phyloP scores from a whole-genome alignment of 2,888 invertebrate genomes.

The Tachina fera region DNA sequence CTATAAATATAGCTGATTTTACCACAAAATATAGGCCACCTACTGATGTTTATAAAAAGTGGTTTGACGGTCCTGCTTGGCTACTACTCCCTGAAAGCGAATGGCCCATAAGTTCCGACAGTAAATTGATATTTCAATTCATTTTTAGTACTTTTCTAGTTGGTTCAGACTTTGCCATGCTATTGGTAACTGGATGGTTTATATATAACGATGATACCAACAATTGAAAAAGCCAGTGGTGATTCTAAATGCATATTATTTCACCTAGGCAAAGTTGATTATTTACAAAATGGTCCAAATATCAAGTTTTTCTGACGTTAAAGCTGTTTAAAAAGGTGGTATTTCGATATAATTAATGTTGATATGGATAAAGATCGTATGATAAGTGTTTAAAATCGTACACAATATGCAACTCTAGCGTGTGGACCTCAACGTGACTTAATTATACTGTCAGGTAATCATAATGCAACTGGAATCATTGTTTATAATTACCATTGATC shows the following conservation, averaged over 20 bases:
- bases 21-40: too few relatives aligned
- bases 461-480: too few relatives aligned
- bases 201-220: not conserved
- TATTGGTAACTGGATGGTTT: constrained; percentile 28
- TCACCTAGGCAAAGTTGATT: constrained; percentile 29
- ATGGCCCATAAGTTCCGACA: not conserved
- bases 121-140: not conserved
- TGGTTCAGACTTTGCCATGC: constrained; percentile 37
- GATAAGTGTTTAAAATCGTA: too few relatives aligned
- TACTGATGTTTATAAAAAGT: too few relatives aligned
- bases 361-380: too few relatives aligned
- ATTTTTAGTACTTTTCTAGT: not conserved
- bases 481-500: constrained; percentile 38
- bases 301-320: constrained; percentile 48
- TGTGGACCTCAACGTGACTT: too few relatives aligned
- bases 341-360: constrained; percentile 22
- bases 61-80: too few relatives aligned
- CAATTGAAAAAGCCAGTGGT: constrained; percentile 6
- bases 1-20: too few relatives aligned
- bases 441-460: too few relatives aligned
- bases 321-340: constrained; percentile 9
- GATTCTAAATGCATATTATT: not conserved
- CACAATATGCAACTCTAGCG: too few relatives aligned
- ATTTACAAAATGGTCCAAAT: constrained; percentile 44
- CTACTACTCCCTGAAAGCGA: too few relatives aligned